These are phyloP conservation scores for Nannobrachium achirus DNA, from an alignment of 2,113 vertebrate species.

Conservation along the genomic window DNA sequence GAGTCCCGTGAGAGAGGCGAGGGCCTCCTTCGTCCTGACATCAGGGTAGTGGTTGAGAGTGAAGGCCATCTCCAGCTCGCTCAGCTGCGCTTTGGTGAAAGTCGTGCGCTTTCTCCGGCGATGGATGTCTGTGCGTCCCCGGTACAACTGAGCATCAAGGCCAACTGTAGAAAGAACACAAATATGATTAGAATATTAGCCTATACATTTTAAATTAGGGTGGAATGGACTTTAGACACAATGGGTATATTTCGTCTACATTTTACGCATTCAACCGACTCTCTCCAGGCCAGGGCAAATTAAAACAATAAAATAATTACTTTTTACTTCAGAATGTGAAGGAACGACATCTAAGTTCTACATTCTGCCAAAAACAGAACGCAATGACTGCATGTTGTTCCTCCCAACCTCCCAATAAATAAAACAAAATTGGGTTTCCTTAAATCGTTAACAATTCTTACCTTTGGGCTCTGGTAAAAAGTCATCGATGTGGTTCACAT, in stretches of 20 bases:
- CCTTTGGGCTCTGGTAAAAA: constrained; percentile 43
- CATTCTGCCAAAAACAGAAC: not conserved
- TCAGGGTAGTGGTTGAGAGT: constrained; percentile 82
- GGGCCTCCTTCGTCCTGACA: constrained; percentile 79
- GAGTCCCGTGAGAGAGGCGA: constrained; percentile 79
- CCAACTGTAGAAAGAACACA: constrained; percentile 7
- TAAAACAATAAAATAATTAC: too few species aligned
- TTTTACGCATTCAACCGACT: too few species aligned
- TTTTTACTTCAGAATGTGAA: constrained; percentile 1
- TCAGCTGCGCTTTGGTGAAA: constrained; percentile 84
- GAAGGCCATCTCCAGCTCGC: constrained; percentile 83
- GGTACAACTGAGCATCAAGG: not conserved
- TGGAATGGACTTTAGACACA: not conserved
- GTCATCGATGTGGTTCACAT: constrained; percentile 13
- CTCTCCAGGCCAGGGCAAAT: too few species aligned
- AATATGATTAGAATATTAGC: not conserved
- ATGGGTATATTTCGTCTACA: not conserved
- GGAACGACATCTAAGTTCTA: not conserved
- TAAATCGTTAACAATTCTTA: constrained; percentile 30
- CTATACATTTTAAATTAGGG: too few species aligned
- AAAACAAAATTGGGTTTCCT: not conserved
- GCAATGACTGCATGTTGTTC: not conserved
- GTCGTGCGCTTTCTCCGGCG: constrained; percentile 80
- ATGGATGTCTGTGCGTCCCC: constrained; percentile 4
- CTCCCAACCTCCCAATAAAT: not conserved